Evolutionary conservation across 2,888 invertebrate species (phyloP).

Genomic region (Chalcosyrphus nemorum): DNA sequence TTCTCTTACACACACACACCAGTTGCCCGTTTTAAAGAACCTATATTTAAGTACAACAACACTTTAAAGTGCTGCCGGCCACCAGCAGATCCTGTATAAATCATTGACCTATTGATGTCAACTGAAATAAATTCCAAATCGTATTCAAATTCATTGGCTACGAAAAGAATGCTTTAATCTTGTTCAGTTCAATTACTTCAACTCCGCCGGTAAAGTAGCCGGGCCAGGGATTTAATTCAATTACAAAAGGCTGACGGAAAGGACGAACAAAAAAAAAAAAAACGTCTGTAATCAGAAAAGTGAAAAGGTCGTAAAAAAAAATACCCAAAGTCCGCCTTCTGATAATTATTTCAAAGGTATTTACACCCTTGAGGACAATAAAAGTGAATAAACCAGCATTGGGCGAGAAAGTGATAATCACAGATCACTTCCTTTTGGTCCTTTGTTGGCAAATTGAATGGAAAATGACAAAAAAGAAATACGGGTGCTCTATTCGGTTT

Average conservation of each 20-base stretch:
- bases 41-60: not conserved
- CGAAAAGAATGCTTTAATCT: conserved; percentile 38
- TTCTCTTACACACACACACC: not conserved
- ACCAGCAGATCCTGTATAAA: not conserved
- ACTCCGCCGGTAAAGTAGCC: conserved; percentile 30
- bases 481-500: conserved; percentile 1
- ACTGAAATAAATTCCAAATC: conserved; percentile 37
- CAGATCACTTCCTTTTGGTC: conserved; percentile 53
- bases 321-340: conserved; percentile 30
- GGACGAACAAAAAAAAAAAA: no score
- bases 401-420: conserved; percentile 64
- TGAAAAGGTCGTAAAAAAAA: conserved; percentile 37
- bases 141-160: conserved; percentile 57
- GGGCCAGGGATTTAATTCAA: conserved; percentile 64
- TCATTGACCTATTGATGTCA: conserved; percentile 23
- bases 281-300: conserved; percentile 17
- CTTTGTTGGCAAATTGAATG: conserved; percentile 66
- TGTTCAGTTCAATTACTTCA: conserved; percentile 54
- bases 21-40: not conserved
- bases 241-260: conserved; percentile 44
- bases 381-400: conserved; percentile 49
- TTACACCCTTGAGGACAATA: conserved; percentile 53
- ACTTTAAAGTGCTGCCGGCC: no score
- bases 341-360: conserved; percentile 71
- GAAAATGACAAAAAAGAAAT: conserved; percentile 39